phyloP scores from a whole-genome alignment of 1,140 invertebrate genomes.

The Lepidostoma basale region DNA sequence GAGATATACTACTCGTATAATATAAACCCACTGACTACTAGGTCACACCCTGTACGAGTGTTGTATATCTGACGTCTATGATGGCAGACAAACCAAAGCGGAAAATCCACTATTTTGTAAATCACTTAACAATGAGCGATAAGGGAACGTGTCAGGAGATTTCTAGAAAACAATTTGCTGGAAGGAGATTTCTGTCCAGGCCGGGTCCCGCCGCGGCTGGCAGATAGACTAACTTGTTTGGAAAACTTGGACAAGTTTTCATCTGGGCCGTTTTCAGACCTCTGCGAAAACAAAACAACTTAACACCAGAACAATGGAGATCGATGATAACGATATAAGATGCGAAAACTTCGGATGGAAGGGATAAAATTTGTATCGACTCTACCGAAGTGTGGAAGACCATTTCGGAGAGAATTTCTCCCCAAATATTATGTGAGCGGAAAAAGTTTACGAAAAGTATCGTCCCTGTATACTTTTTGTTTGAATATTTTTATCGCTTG shows the following conservation, averaged over 20 bases:
- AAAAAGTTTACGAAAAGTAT: constrained; percentile 4
- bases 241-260: constrained; percentile 45
- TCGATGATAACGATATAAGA: constrained; percentile 46
- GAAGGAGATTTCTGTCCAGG: constrained; percentile 2
- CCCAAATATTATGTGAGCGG: not conserved
- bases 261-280: constrained; percentile 39
- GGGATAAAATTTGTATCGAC: constrained; percentile 30
- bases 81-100: too few species aligned
- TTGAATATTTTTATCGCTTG: constrained; percentile 5
- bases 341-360: constrained; percentile 43
- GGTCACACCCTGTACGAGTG: too few species aligned
- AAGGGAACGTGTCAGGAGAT: constrained; percentile 29
- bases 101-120: constrained; percentile 35
- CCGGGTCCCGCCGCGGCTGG: constrained; percentile 37
- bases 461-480: constrained; percentile 1
- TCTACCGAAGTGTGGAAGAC: constrained; percentile 22
- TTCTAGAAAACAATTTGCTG: constrained; percentile 41
- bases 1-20: too few species aligned
- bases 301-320: constrained; percentile 47
- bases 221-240: constrained; percentile 47
- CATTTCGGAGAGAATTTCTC: constrained; percentile 8
- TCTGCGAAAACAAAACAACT: constrained; percentile 45
- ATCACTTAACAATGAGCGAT: constrained; percentile 32
- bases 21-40: too few species aligned
- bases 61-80: too few species aligned